These are phyloP conservation scores for Zophobas atratus DNA, from an alignment of 1,140 invertebrate species.

Conservation along the genomic window DNA sequence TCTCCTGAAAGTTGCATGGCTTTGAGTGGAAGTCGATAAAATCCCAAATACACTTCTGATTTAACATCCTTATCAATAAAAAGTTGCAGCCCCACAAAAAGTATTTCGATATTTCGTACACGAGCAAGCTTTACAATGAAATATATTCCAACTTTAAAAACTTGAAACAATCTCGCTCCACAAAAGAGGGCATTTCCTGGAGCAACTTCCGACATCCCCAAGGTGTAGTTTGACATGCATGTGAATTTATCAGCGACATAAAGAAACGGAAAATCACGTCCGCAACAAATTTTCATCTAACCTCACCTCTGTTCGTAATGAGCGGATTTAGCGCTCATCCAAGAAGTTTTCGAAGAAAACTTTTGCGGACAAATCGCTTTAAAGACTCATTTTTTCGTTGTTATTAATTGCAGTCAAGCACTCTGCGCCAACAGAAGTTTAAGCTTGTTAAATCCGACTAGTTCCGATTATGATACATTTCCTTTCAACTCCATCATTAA, in stretches of 20 bases:
- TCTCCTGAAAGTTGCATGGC: slow-evolving; percentile 8
- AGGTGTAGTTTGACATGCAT: slow-evolving; percentile 40
- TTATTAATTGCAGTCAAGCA: too few species aligned
- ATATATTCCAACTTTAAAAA: slow-evolving; percentile 41
- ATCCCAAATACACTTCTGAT: slow-evolving; percentile 6
- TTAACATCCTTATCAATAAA: slow-evolving; percentile 40
- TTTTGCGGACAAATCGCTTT: too few species aligned
- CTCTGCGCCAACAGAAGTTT: neutral
- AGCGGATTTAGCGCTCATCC: neutral
- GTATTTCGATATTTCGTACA: slow-evolving; percentile 22
- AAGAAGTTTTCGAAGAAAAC: too few species aligned
- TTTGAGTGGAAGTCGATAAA: slow-evolving; percentile 3
- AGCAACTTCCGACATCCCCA: slow-evolving; percentile 23
- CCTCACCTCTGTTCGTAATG: neutral
- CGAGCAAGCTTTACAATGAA: slow-evolving; percentile 33
- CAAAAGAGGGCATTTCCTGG: slow-evolving; percentile 24
- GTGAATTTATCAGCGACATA: slow-evolving; percentile 39
- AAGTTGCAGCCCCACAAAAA: slow-evolving; percentile 27
- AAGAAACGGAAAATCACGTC: slow-evolving; percentile 20
- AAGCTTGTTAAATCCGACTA: slow-evolving; percentile 1
- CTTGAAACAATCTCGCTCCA: slow-evolving; percentile 2
- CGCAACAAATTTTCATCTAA: slow-evolving; percentile 17
- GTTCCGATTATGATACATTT: neutral
- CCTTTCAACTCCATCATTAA: neutral
- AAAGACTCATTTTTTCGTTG: neutral